phyloP scores from a whole-genome alignment of 2,113 vertebrate species.

The Tupaia tana region DNA sequence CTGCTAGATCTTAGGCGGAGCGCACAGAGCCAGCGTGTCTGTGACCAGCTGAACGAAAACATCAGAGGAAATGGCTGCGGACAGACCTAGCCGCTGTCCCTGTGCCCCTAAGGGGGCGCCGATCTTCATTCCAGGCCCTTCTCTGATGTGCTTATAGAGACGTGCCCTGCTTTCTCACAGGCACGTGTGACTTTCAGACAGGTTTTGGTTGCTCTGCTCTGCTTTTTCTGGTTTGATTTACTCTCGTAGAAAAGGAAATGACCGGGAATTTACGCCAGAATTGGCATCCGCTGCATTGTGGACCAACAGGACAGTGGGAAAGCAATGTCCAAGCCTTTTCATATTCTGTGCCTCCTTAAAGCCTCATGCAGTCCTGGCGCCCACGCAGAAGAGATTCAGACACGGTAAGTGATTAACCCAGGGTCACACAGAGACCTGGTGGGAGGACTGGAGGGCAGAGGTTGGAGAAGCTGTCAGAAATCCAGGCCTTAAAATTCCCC shows the following conservation, averaged over 20 bases:
- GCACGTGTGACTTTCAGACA: accelerated
- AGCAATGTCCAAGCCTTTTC: not conserved
- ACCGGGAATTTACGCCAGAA: not conserved
- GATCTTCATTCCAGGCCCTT: not conserved
- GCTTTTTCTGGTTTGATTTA: not conserved
- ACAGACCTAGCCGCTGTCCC: not conserved
- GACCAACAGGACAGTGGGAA: not conserved
- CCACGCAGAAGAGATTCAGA: not conserved
- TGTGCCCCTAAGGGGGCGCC: not conserved
- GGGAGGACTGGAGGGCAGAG: not conserved
- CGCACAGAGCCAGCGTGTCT: not conserved
- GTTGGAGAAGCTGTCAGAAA: not conserved
- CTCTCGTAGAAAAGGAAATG: not conserved
- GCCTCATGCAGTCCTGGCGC: accelerated
- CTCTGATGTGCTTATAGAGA: not conserved
- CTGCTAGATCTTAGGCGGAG: not conserved
- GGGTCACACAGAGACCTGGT: not conserved
- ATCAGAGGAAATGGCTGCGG: not conserved
- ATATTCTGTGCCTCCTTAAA: too few species aligned
- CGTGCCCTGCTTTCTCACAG: not conserved
- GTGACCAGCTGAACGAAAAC: not conserved
- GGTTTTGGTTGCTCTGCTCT: too few species aligned
- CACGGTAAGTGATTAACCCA: not conserved
- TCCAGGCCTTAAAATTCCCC: not conserved
- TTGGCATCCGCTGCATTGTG: accelerated